Base-by-base conservation (phyloP, 2,888 invertebrate species). In the Hermaeophaga mercurialis region DNA sequence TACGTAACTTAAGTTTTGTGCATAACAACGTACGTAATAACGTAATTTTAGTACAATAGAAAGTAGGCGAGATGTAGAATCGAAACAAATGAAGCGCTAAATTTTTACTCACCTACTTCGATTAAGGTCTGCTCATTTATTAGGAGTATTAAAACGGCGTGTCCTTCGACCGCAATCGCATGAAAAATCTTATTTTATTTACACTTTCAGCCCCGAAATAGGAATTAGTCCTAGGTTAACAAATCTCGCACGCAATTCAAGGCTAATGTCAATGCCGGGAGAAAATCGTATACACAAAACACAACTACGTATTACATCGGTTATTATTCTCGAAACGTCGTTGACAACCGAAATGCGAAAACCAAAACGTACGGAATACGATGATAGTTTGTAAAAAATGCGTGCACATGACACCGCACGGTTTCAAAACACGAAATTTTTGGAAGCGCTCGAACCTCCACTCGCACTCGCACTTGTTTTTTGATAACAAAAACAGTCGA, bases 401-500 rank as follows among this genome's bases (percentile, higher is more conserved):
- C 52, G 45, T 54, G 43, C 61, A 59, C 68, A 68, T 65, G 60
- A 48, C 67, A 67, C 54, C 41, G 31, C 61, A 48, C 61, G 62
- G 63, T 67, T 70, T 67, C 67, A 64, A 60, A 54, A 55, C 52
- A 52, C 53, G 59, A 61, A 64, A 65, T 46, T 45, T 22, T 33
- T 24, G 24, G 38, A 59, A n/a, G n/a, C n/a, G n/a, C n/a, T n/a
- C 59, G 60, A 59, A 63, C 64, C 66, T 68, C 61, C 62, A 64
- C 65, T 14, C 24, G 65, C 67, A 66, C 68, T 67, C 69, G 68
- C 73, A 74, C 73, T 75, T 75, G 75, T 75, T 44, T 43, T 33
- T 44, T 22, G 71, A 70, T 5, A 22, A 5, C 22, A 22, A 22
- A 22, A 22, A 22, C 22, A 22, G 70, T 72, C 72, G 72, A 71